Conservation (phyloP, 2,113 vertebrate species). For the Bufo gargarizans region DNA sequence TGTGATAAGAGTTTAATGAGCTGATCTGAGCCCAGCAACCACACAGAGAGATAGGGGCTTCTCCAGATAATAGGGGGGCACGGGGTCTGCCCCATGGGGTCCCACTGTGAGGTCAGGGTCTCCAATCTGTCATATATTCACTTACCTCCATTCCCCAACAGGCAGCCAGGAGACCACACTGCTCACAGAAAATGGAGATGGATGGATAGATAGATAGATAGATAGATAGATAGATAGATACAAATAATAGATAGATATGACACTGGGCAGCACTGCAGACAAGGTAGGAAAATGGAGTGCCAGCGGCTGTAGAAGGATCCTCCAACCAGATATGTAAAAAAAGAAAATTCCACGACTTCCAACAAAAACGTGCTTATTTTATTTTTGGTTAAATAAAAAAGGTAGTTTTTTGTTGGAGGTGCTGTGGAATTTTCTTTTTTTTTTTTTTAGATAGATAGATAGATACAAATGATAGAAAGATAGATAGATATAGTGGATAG, state of each 20-base stretch:
- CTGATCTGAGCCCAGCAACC: not conserved
- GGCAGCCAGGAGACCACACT: not conserved
- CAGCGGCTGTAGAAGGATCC: too few species aligned
- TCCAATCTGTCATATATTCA: not conserved
- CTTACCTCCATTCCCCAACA: not conserved
- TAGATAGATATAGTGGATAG: not conserved
- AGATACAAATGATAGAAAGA: not conserved
- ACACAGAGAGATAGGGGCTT: not conserved
- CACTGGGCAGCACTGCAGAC: too few species aligned
- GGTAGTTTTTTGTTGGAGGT: too few species aligned
- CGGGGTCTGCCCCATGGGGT: not conserved
- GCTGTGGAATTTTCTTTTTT: too few species aligned
- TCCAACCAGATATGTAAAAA: too few species aligned
- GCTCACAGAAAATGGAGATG: not conserved
- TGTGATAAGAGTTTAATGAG: slow-evolving; percentile 30
- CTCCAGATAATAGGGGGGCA: slow-evolving; percentile 7
- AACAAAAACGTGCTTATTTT: too few species aligned
- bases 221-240: not conserved
- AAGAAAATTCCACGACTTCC: too few species aligned
- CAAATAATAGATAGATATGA: not conserved
- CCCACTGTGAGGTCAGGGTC: slow-evolving; percentile 36
- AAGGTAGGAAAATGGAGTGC: too few species aligned
- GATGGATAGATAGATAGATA: slow-evolving; percentile 7
- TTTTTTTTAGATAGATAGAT: too few species aligned
- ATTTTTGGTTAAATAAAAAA: too few species aligned